These are phyloP conservation scores for Craterocephalus amniculus DNA, from an alignment of 2,797 vertebrate genomes.

Conservation along the genomic window DNA sequence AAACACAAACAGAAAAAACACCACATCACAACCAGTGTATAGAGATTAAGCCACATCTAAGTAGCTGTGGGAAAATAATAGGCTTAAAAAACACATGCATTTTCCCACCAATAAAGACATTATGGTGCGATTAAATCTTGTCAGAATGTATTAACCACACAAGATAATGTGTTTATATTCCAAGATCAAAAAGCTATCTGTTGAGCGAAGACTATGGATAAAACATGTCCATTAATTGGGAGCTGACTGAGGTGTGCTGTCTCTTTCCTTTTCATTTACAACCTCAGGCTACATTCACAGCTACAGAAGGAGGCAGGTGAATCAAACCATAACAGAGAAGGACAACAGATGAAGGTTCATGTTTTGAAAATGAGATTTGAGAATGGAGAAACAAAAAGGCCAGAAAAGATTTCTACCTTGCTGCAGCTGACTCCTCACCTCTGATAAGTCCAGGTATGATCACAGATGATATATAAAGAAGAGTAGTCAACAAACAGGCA, in stretches of 20 bases:
- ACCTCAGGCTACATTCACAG: constrained; percentile 59
- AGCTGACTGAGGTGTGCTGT: constrained; percentile 14
- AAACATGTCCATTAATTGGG: constrained; percentile 15
- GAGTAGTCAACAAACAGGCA: constrained; percentile 15
- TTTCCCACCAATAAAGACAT: constrained; percentile 10
- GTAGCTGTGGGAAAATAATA: constrained; percentile 10
- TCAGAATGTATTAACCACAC: constrained; percentile 16
- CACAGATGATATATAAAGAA: constrained; percentile 18
- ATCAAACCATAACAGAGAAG: constrained; percentile 18
- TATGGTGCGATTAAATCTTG: constrained; percentile 1
- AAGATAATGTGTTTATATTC: constrained; percentile 6
- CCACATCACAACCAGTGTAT: constrained; percentile 33
- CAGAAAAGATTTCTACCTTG: constrained; percentile 44
- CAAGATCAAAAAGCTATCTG: constrained; percentile 3
- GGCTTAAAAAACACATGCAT: constrained; percentile 8
- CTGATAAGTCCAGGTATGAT: constrained; percentile 36
- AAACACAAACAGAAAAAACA: constrained; percentile 32
- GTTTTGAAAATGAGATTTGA: constrained; percentile 10
- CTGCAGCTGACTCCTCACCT: constrained; percentile 53
- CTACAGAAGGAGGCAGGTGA: constrained; percentile 48
- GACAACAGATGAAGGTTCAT: not conserved
- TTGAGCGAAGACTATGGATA: constrained; percentile 16
- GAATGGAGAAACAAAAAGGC: constrained; percentile 1
- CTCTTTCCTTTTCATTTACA: constrained; percentile 19
- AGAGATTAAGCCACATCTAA: constrained; percentile 31